Base-by-base conservation (phyloP, 2,113 vertebrate genomes). In the Anhinga rufa region DNA sequence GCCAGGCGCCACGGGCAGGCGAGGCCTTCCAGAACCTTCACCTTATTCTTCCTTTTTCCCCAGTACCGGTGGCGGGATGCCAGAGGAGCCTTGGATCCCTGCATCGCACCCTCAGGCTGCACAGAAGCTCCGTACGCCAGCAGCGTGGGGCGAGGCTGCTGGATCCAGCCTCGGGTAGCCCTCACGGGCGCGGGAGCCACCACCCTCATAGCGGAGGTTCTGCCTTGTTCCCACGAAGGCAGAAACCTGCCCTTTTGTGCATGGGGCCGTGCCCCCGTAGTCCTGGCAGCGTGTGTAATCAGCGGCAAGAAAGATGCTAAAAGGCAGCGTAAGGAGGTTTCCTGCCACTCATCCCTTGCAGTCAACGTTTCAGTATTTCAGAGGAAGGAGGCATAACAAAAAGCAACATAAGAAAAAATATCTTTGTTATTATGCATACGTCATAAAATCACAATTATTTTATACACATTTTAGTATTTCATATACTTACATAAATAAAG, bases 331-430 rank as follows among this genome's bases (percentile, higher is more conserved):
- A 26, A 61, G 20, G 70, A 60, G 21, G 49, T 48, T 66, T 62
- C 28, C 48, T 60, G 61, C 38, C 8, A 3, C 70, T 38, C 46
- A 7, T 52, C 44, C 14, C 48, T 78, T 38, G 22, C 49, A 26
- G 46, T 13, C 40, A 36, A 9, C 12, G 0, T 46, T 34, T 14
- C 25, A 52, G 21, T 66, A 9, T 44, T 57, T 52, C n/a, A 55
- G 68, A 17, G 46, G 14, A 74, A n/a, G 29, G 18, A 28, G 17
- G 24, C 44, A 21, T 74, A 74, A 98, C 52, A 97, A 96, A 10
- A 95, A 95, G 55, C 91, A 94, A 55, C 0, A 2, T 98, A 98
- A 95, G 97, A 98, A 98, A 98, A 98, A 98, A 98, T 98, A 98
- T 95, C 95, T 97, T 98, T 98, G 95, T 98, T 98, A 96, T 98